These are phyloP conservation scores for Laterallus jamaicensis DNA, from an alignment of 2,113 vertebrate genomes.

Conservation along the genomic window DNA sequence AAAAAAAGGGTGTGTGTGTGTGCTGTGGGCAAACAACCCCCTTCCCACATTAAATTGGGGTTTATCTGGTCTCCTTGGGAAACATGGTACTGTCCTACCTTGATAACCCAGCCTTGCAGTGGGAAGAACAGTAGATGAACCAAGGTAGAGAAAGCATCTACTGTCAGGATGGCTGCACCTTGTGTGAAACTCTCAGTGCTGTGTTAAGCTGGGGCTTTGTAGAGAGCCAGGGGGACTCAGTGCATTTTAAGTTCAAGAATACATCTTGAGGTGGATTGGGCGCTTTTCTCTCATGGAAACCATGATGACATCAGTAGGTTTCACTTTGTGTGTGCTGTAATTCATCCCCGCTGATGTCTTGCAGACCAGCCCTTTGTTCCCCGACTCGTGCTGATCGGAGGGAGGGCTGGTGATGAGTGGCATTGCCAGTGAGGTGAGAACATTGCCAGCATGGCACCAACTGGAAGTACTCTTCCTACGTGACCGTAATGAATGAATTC, in stretches of 20 bases:
- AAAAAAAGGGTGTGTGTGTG: background rate
- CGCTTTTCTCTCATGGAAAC: too few species aligned
- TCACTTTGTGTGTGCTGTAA: background rate
- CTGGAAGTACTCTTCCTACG: too few species aligned
- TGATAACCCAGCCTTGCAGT: background rate
- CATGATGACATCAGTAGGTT: background rate
- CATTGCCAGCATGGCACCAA: too few species aligned
- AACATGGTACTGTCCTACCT: background rate
- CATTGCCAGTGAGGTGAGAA: too few species aligned
- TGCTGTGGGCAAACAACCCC: too few species aligned
- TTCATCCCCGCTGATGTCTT: background rate
- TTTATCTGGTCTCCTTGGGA: background rate
- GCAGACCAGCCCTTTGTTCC: background rate
- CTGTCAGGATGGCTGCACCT: rapidly evolving
- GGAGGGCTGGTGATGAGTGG: too few species aligned
- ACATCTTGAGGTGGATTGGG: background rate
- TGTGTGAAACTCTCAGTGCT: background rate
- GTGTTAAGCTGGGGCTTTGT: background rate
- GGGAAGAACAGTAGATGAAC: background rate
- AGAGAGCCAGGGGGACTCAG: background rate
- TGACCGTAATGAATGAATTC: too few species aligned
- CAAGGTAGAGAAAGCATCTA: background rate
- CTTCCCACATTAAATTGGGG: rapidly evolving
- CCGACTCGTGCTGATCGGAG: too few species aligned
- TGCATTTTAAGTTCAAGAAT: background rate